phyloP scores from a whole-genome alignment of 2,113 vertebrate species.

The Riparia riparia region DNA sequence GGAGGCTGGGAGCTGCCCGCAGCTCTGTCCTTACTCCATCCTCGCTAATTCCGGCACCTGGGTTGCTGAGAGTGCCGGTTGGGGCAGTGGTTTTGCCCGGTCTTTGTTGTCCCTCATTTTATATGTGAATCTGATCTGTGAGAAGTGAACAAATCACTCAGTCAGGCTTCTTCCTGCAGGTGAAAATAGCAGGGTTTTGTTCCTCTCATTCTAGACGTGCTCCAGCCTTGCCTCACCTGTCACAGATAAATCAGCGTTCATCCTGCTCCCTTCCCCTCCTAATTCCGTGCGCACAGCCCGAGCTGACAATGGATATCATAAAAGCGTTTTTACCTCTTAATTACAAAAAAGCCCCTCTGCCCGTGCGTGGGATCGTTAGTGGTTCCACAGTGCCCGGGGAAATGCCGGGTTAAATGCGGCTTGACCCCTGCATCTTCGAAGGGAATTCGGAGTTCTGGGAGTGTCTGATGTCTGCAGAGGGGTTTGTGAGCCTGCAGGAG shows the following conservation, averaged over 20 bases:
- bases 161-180: background rate
- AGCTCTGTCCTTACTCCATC: background rate
- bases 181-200: background rate
- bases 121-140: background rate
- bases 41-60: rapidly evolving
- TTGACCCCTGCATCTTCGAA: background rate
- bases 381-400: background rate
- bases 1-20: rapidly evolving
- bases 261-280: background rate
- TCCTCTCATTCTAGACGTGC: background rate
- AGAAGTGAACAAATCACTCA: background rate
- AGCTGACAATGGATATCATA: background rate
- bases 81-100: background rate
- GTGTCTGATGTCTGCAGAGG: background rate
- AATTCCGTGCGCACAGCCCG: rapidly evolving
- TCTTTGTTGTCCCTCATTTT: background rate
- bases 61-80: rapidly evolving
- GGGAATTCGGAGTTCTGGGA: background rate
- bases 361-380: rapidly evolving
- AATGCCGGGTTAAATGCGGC: background rate
- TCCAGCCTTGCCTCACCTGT: background rate
- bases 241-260: background rate
- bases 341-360: background rate
- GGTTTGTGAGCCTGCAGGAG: background rate
- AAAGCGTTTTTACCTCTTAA: background rate